Percentiles rank a stretch among this genome's conserved stretches.
phyloP scores from a whole-genome alignment of 37 sponge, comb jelly and placozoan genomes.

The Oscarella lobularis region DNA sequence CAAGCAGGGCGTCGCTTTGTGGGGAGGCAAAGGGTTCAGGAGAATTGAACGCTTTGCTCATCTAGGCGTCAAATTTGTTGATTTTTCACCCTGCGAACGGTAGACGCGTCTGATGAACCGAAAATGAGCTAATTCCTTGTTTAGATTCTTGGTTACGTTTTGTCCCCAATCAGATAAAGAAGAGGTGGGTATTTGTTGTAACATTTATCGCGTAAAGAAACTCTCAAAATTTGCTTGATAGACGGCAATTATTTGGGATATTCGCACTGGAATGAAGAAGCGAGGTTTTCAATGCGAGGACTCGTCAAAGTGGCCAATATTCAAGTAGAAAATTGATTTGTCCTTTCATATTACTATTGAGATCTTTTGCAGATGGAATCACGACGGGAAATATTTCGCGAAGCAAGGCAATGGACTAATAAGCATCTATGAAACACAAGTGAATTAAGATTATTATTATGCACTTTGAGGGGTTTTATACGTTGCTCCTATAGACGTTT shows the following conservation, averaged over 20 bases:
- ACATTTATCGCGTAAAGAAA: too few species aligned
- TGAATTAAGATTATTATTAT: too few species aligned
- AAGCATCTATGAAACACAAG: slow-evolving; percentile 68
- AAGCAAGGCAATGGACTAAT: slow-evolving; percentile 48
- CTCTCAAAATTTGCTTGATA: too few species aligned
- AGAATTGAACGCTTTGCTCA: slow-evolving; percentile 58
- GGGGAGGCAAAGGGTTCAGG: slow-evolving; percentile 73
- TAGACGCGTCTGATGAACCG: slow-evolving; percentile 10
- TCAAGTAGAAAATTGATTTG: slow-evolving; percentile 50
- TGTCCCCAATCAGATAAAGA: too few species aligned
- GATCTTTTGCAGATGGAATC: slow-evolving; percentile 67
- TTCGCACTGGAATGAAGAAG: slow-evolving; percentile 46
- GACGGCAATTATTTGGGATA: slow-evolving; percentile 80
- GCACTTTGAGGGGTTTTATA: neutral
- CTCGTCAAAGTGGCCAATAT: slow-evolving; percentile 77
- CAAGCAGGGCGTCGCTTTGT: slow-evolving; percentile 78
- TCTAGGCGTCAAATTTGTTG: slow-evolving; percentile 45
- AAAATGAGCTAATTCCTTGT: neutral
- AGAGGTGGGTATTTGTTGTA: too few species aligned
- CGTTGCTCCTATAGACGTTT: slow-evolving; percentile 35
- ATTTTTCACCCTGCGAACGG: slow-evolving; percentile 97
- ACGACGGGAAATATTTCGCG: slow-evolving; percentile 77
- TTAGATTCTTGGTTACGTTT: slow-evolving; percentile 28
- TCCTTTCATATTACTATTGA: neutral
- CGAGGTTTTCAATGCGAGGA: slow-evolving; percentile 52